Percentiles rank a stretch among this genome's conserved stretches.
phyloP scores from a whole-genome alignment of 2,113 vertebrate species.

The Semnornis frantzii region DNA sequence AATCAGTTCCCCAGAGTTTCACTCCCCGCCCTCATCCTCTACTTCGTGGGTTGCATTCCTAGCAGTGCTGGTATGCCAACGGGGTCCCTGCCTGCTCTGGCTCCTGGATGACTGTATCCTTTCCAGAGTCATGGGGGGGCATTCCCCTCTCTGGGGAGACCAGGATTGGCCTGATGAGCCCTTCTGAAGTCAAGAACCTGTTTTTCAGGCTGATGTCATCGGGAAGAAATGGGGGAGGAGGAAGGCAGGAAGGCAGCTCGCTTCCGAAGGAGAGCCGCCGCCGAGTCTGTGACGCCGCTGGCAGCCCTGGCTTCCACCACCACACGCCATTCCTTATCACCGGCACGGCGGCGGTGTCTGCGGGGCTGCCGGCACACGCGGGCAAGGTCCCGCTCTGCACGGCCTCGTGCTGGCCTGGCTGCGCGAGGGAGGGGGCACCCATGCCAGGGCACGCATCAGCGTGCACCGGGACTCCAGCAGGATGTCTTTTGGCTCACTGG shows the following conservation, averaged over 20 bases:
- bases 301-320: not conserved
- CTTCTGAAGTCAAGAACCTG: constrained; percentile 62
- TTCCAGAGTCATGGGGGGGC: not conserved
- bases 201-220: constrained; percentile 68
- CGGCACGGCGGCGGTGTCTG: not conserved
- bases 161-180: not conserved
- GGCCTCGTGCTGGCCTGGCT: not conserved
- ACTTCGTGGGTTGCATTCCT: constrained; percentile 35
- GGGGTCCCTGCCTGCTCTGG: not conserved
- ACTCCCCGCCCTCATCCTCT: not conserved
- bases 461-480: not conserved
- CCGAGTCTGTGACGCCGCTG: not conserved
- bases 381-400: not conserved
- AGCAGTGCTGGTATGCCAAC: not conserved
- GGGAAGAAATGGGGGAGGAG: constrained; percentile 62
- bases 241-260: constrained; percentile 9
- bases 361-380: not conserved
- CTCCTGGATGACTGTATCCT: constrained; percentile 30
- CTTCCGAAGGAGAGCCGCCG: constrained; percentile 31
- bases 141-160: not conserved
- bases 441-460: not conserved
- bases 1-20: not conserved
- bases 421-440: fast-evolving
- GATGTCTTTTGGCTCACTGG: fast-evolving
- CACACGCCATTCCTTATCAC: not conserved